Evolutionary conservation across 53 echinoderm and acorn worm species (phyloP).

Genomic region (Antedon mediterranea): DNA sequence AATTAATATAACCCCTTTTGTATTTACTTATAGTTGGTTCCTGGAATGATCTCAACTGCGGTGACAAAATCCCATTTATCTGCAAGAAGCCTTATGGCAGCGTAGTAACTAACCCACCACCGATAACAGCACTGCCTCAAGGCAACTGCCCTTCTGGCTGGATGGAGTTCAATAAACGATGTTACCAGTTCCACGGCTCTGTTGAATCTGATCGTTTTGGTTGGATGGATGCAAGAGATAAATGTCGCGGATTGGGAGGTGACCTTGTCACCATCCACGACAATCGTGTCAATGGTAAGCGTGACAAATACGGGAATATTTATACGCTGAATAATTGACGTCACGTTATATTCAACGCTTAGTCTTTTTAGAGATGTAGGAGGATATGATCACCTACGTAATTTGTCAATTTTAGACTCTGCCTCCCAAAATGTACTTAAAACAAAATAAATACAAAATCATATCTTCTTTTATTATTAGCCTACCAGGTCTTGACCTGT

Average conservation of each 20-base stretch:
- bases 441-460: too few species aligned
- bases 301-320: too few species aligned
- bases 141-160: slow-evolving; percentile 50
- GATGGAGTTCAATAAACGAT: slow-evolving; percentile 41
- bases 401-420: too few species aligned
- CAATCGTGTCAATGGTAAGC: neutral
- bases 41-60: slow-evolving; percentile 88
- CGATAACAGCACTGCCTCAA: slow-evolving; percentile 26
- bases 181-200: slow-evolving; percentile 48
- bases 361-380: too few species aligned
- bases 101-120: slow-evolving; percentile 40
- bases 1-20: too few species aligned
- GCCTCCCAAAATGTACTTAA: too few species aligned
- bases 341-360: neutral
- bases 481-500: too few species aligned
- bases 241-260: slow-evolving; percentile 28
- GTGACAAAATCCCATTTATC: slow-evolving; percentile 70
- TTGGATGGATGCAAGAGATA: slow-evolving; percentile 68
- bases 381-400: too few species aligned
- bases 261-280: slow-evolving; percentile 18
- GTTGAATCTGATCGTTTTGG: slow-evolving; percentile 28
- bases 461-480: too few species aligned
- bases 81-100: slow-evolving; percentile 44
- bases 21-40: slow-evolving; percentile 26
- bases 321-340: too few species aligned